A percentile compares a stretch with the other conserved stretches of the same genome.
Evolutionary conservation across 2,888 invertebrate species (phyloP).

Genomic region (Amiota mariae): DNA sequence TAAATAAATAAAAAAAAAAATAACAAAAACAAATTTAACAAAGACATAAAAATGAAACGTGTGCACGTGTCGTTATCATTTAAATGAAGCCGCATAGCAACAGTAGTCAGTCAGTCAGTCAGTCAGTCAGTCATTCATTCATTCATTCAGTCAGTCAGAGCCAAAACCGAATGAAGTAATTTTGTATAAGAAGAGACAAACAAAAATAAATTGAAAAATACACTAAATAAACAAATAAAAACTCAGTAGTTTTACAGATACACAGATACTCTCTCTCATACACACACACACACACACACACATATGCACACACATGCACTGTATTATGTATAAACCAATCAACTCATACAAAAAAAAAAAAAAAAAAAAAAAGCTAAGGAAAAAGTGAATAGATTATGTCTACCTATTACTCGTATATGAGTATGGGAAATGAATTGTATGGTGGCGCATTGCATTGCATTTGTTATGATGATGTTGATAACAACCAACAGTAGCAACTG

Average conservation of each 20-base stretch:
- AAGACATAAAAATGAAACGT: conserved; percentile 40
- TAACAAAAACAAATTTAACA: not conserved
- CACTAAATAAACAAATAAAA: no score
- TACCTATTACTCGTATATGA: no score
- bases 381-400: no score
- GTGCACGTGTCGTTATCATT: conserved; percentile 53
- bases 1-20: not conserved
- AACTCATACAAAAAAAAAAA: conserved; percentile 18
- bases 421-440: no score
- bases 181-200: conserved; percentile 26
- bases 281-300: conserved; percentile 10
- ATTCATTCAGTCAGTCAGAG: conserved; percentile 9
- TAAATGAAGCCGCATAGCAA: conserved; percentile 45
- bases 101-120: conserved; percentile 30
- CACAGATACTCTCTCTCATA: no score
- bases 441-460: no score
- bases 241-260: no score
- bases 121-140: conserved; percentile 14
- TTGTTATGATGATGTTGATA: no score
- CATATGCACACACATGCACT: no score
- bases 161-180: conserved; percentile 9
- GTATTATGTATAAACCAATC: no score
- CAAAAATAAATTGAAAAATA: conserved; percentile 38
- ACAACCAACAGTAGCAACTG: not conserved
- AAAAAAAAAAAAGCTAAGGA: not conserved